Evolutionary conservation across 2,888 invertebrate genomes (phyloP).

Genomic region (Ochropleura plecta): DNA sequence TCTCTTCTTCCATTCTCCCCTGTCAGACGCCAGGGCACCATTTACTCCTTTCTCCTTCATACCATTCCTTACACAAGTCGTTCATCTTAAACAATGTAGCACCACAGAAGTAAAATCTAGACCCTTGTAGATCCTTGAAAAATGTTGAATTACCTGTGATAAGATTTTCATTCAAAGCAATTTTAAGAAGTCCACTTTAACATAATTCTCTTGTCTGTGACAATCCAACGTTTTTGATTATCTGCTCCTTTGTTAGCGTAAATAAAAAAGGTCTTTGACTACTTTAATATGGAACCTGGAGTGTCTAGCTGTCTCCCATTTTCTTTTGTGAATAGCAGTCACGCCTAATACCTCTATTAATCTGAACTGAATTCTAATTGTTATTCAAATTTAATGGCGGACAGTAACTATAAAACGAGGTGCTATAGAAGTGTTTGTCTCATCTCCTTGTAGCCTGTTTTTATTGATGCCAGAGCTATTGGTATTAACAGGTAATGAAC

Average conservation of each 20-base stretch:
- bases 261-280: background rate
- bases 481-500: background rate
- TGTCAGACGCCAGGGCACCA: no score
- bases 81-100: background rate
- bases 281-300: background rate
- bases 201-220: background rate
- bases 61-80: no score
- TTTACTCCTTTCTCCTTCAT: no score
- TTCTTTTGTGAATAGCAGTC: background rate
- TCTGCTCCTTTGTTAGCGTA: background rate
- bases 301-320: background rate
- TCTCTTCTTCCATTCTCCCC: no score
- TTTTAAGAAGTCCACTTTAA: background rate
- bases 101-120: background rate
- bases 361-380: no score
- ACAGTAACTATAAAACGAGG: background rate
- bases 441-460: background rate
- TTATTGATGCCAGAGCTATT: background rate
- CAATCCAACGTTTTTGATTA: background rate
- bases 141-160: background rate
- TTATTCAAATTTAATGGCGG: background rate
- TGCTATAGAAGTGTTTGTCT: background rate
- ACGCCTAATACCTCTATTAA: no score
- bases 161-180: background rate
- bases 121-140: background rate